Conservation (phyloP, 2,113 vertebrate genomes). For the Hippolais icterina region DNA sequence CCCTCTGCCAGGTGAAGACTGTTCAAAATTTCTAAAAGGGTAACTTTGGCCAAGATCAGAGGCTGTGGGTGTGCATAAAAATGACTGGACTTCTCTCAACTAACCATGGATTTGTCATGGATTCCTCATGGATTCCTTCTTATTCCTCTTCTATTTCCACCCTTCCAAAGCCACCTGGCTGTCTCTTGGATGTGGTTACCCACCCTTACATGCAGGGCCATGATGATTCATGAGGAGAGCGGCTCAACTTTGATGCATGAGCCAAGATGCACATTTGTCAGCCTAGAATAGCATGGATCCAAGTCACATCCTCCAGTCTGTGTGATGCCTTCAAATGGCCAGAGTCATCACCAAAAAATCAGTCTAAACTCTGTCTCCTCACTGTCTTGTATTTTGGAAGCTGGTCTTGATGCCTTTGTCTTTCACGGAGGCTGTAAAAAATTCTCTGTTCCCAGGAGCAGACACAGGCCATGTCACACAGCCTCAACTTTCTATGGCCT, state of each 20-base stretch:
- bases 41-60: not conserved
- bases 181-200: not conserved
- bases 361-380: not conserved
- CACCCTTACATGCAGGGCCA: not conserved
- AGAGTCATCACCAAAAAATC: not conserved
- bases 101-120: not conserved
- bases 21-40: not conserved
- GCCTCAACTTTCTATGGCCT: not conserved
- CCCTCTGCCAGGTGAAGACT: not conserved
- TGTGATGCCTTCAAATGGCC: not conserved
- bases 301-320: not conserved
- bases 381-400: not conserved
- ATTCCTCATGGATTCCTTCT: not conserved
- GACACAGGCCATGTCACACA: not conserved
- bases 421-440: not conserved
- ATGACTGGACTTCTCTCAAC: not conserved
- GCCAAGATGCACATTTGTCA: fast-evolving
- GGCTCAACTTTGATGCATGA: not conserved
- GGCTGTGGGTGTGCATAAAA: not conserved
- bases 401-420: not conserved
- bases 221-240: not conserved
- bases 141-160: not conserved
- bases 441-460: not conserved
- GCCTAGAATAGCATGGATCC: not conserved
- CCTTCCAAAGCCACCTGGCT: not conserved